These are phyloP conservation scores for Globicephala melas DNA, from an alignment of 2,113 vertebrate genomes.

Conservation along the genomic window DNA sequence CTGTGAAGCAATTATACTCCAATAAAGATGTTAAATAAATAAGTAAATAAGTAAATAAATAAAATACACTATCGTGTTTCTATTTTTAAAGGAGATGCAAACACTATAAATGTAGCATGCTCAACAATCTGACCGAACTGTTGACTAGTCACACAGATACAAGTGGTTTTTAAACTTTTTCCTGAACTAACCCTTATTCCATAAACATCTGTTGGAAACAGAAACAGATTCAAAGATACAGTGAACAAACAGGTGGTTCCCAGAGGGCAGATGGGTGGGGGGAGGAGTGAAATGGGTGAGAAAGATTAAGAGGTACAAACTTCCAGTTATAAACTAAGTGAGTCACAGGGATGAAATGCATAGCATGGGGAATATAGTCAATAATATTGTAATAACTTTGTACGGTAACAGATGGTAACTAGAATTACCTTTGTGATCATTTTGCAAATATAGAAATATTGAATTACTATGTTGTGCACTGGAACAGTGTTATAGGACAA, in stretches of 20 bases:
- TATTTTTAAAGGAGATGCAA: background rate
- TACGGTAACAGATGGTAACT: background rate
- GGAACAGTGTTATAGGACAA: background rate
- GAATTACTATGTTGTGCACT: background rate
- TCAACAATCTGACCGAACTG: background rate
- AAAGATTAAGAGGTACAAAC: background rate
- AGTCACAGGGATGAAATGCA: background rate
- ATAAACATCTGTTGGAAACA: background rate
- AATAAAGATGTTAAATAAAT: no score
- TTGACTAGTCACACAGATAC: background rate
- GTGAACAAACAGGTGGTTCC: no score
- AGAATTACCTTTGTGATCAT: background rate
- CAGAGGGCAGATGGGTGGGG: no score
- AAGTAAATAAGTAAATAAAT: no score
- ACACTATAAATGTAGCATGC: background rate
- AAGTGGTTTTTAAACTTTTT: background rate
- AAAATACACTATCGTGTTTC: background rate
- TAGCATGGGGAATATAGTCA: background rate
- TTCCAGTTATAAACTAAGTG: background rate
- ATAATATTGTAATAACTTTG: background rate
- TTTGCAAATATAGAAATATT: background rate
- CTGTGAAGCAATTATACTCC: no score
- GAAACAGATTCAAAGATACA: no score
- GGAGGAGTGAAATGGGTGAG: background rate
- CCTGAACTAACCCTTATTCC: background rate